Evolutionary conservation across 2,797 vertebrate species (phyloP), one percentile per base, ranked within the genome.

Genomic region (Neosilurus hyrtlii): DNA sequence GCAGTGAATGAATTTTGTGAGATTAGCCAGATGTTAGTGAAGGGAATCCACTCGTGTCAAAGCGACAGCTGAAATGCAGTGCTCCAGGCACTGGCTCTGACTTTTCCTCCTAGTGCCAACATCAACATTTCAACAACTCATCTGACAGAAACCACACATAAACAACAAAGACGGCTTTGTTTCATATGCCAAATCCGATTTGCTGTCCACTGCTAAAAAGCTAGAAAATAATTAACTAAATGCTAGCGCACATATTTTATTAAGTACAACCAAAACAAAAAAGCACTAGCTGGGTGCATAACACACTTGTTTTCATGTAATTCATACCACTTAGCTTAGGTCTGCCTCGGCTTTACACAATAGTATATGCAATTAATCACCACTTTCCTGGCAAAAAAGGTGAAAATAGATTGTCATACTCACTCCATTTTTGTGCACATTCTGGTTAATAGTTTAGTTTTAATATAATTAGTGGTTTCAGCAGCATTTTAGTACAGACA

Each of bases 41-140:
- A 72, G 57, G 56, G 14, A 20, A 54, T 66, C 20, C 52, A 52
- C 57, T 71, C 20, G 2, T 71, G 22, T 71, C 79, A 63, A 54
- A 51, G 59, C 76, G 80, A 82, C 80, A 82, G 77, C 75, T 80
- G 76, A 86, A 80, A 66, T 18, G 24, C 63, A 80, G 70, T 20
- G 22, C 26, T 82, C 14, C 77, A 35, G 71, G 81, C 65, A 76
- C 66, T 35, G 57, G 35, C 71, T 84, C 65, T 35, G 72, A 61
- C 78, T 56, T 59, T 37, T 75, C 82, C 12, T 16, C 52, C 73
- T 37, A 59, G 54, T 4, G 72, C 68, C 83, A 84, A 66, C 56
- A 65, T 52, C 18, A 73, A 72, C 65, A 49, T 56, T 62, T 79
- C 35, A 65, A 12, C 10, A n/a, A 24, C 56, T 67, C 61, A 56